Base-by-base conservation (phyloP, 2,797 vertebrate species). In the Enteromius viviparus region DNA sequence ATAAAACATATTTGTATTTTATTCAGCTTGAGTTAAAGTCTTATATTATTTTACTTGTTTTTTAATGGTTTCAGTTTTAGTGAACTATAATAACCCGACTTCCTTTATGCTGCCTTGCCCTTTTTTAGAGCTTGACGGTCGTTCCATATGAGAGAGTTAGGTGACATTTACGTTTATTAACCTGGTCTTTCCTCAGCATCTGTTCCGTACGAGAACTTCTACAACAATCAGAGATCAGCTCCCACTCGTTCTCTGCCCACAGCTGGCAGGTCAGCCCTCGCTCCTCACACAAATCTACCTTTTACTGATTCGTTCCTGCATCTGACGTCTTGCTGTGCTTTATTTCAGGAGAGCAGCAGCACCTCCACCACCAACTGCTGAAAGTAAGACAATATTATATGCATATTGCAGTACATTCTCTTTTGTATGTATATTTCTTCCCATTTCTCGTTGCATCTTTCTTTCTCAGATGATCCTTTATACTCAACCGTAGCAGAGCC, bases 151-250 rank as follows among this genome's bases (percentile, higher is more conserved):
- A 45, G 21, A 6, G n/a, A 17, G 0, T 14, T 37, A 42, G 23
- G 42, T 15, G 15, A 58, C 53, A 60, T 58, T 60, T 55, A 49
- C 42, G 19, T 49, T 78, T 29, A 34, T n/a, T 84, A 23, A 6
- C 76, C 11, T 49, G 66, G 60, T 68, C 68, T 78, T 71, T 53
- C 81, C 32, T 83, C 89, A 98, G 97, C 92, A 87, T 92, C 96
- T 0, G 89, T 98, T 80, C 21, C 85, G 78, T 99, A 99, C 81
- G 98, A 99, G 91, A 99, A 97, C 93, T 98, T 97, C 92, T 99
- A 98, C 84, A 95, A 89, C 2, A 81, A 92, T 83, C 96, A 96
- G 89, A 96, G 76, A 90, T 90, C 90, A 1, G 66, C 87, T 1
- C 81, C 87, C 6, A 6, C 81, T 62, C 84, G 88, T 29, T 62